Conservation (phyloP, 2,888 invertebrate species). For the Rhagonycha fulva region DNA sequence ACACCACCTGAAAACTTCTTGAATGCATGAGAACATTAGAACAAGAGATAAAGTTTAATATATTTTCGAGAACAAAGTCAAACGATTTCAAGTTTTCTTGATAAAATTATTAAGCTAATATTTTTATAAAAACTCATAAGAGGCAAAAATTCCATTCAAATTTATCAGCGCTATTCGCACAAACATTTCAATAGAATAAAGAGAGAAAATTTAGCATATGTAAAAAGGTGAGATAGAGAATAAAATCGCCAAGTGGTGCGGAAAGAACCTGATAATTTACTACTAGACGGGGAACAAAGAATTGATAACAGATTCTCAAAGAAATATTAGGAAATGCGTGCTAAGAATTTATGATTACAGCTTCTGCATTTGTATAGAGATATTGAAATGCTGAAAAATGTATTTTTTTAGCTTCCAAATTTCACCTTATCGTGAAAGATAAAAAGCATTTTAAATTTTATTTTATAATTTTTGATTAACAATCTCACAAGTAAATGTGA, state of each 20-base stretch:
- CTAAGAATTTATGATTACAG: constrained; percentile 33
- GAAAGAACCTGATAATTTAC: constrained; percentile 35
- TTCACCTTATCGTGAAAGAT: background rate
- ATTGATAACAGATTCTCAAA: constrained; percentile 35
- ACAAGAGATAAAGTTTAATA: constrained; percentile 15
- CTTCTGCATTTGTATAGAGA: constrained; percentile 20
- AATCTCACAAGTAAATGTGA: background rate
- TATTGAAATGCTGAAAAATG: constrained; percentile 2
- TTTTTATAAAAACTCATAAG: constrained; percentile 30
- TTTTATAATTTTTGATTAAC: background rate
- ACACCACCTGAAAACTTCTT: background rate
- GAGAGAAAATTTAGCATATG: constrained; percentile 24
- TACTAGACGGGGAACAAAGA: constrained; percentile 31
- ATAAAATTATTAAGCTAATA: constrained; percentile 26
- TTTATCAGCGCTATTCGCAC: constrained; percentile 25
- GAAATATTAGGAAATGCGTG: constrained; percentile 33
- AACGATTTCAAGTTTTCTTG: background rate
- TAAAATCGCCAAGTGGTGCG: constrained; percentile 22
- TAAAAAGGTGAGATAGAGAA: constrained; percentile 25
- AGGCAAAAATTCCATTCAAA: constrained; percentile 27
- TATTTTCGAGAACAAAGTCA: constrained; percentile 14
- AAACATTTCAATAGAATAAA: constrained; percentile 26
- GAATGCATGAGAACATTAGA: background rate
- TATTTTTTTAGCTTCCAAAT: background rate
- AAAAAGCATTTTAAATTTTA: background rate